A percentile compares a stretch with the other conserved stretches of the same genome.
phyloP scores from a whole-genome alignment of 2,888 invertebrate genomes.

The Drosophila glabriapex region DNA sequence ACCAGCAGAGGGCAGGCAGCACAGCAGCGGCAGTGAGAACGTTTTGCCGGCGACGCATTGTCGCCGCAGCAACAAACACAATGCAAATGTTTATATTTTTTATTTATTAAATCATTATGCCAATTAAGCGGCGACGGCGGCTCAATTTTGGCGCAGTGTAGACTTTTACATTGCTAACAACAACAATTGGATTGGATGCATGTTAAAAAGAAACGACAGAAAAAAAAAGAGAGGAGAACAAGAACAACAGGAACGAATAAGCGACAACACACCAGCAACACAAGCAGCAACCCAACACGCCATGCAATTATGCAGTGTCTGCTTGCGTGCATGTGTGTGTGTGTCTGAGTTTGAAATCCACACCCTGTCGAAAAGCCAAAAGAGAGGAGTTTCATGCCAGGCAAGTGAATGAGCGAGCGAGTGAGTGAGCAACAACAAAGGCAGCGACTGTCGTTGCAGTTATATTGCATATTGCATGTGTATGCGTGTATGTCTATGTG shows the following conservation, averaged over 20 bases:
- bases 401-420: slow-evolving; percentile 40
- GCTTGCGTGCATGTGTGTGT: slow-evolving; percentile 32
- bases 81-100: slow-evolving; percentile 80
- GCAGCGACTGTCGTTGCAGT: slow-evolving; percentile 52
- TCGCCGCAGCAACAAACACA: slow-evolving; percentile 52
- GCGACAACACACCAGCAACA: slow-evolving; percentile 32
- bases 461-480: slow-evolving; percentile 47
- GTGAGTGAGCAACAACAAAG: slow-evolving; percentile 75
- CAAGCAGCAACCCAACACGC: slow-evolving; percentile 46
- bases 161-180: slow-evolving; percentile 50
- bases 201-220: slow-evolving; percentile 54
- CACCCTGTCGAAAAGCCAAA: slow-evolving; percentile 55
- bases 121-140: slow-evolving; percentile 72
- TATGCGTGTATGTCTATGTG: slow-evolving; percentile 9
- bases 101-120: slow-evolving; percentile 82
- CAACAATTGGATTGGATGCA: slow-evolving; percentile 40
- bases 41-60: slow-evolving; percentile 60
- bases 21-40: slow-evolving; percentile 11
- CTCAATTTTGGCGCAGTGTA: slow-evolving; percentile 72
- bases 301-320: slow-evolving; percentile 75
- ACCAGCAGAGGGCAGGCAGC: slow-evolving; percentile 13
- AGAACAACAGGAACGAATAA: slow-evolving; percentile 41
- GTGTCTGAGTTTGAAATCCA: slow-evolving; percentile 58
- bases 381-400: slow-evolving; percentile 50
- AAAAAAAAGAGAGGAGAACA: slow-evolving; percentile 39